Evolutionary conservation across 2,888 invertebrate genomes (phyloP).

Genomic region (Fissipunctia ypsillon): DNA sequence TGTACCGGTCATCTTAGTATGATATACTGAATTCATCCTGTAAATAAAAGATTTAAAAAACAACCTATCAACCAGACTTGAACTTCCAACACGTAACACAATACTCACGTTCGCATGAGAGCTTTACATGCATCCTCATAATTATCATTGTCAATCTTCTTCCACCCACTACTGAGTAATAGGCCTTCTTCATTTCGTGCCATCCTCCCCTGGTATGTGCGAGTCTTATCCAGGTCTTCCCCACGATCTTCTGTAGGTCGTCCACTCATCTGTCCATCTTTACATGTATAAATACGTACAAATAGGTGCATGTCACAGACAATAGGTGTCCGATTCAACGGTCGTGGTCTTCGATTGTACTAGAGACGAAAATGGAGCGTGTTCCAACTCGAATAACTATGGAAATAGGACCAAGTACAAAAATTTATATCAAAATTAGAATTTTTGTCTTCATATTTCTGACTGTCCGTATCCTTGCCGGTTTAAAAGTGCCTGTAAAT

Average conservation of each 20-base stretch:
- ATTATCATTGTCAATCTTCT: too few relatives aligned
- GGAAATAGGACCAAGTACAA: slow-evolving; percentile 2
- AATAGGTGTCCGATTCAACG: slow-evolving; percentile 66
- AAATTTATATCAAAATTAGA: background rate
- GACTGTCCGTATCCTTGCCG: background rate
- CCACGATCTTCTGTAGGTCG: too few relatives aligned
- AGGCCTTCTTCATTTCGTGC: too few relatives aligned
- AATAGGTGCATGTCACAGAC: slow-evolving; percentile 46
- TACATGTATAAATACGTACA: slow-evolving; percentile 30
- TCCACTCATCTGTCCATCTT: too few relatives aligned
- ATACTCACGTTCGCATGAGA: background rate
- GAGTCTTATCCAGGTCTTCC: too few relatives aligned
- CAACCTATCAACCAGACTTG: too few relatives aligned
- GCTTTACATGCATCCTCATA: slow-evolving; percentile 23
- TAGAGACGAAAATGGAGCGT: slow-evolving; percentile 58
- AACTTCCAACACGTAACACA: background rate
- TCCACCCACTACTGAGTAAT: too few relatives aligned
- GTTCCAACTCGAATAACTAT: slow-evolving; percentile 15
- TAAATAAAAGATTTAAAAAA: too few relatives aligned
- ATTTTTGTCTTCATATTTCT: background rate
- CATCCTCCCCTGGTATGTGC: too few relatives aligned
- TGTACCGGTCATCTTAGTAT: too few relatives aligned
- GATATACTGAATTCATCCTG: too few relatives aligned
- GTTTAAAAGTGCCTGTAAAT: background rate
- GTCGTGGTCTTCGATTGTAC: slow-evolving; percentile 64